These are phyloP conservation scores for Acanthopleura granulata DNA, from an alignment of 2,888 invertebrate species.

Conservation along the genomic window DNA sequence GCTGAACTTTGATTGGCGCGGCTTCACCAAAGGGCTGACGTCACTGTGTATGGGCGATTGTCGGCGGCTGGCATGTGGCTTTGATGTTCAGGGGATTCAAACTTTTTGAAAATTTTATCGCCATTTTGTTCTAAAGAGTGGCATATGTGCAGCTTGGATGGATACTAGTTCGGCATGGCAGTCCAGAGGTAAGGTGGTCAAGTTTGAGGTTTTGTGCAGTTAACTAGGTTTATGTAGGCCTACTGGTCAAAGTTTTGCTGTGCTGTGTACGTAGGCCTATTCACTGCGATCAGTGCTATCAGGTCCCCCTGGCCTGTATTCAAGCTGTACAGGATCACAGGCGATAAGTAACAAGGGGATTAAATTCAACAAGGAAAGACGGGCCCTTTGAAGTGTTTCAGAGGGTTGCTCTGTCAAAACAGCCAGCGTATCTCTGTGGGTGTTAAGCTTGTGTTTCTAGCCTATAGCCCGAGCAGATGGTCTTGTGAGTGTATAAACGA, in stretches of 20 bases:
- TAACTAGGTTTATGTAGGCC: too few relatives aligned
- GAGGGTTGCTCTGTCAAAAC: background rate
- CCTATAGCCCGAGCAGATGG: background rate
- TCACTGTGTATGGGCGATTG: conserved; percentile 57
- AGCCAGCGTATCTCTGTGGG: background rate
- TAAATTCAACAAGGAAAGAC: background rate
- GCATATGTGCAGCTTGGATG: conserved; percentile 16
- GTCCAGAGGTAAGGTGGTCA: too few relatives aligned
- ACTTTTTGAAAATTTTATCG: conserved; percentile 45
- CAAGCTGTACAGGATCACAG: background rate
- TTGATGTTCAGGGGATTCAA: conserved; percentile 60
- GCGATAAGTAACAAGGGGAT: conserved; percentile 10
- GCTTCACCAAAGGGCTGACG: conserved; percentile 62
- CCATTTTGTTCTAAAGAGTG: conserved; percentile 26
- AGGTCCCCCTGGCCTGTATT: too few relatives aligned
- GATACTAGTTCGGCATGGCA: too few relatives aligned
- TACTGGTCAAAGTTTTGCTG: too few relatives aligned
- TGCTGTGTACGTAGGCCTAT: too few relatives aligned
- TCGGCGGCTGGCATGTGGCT: conserved; percentile 64
- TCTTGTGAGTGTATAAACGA: background rate
- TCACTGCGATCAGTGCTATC: too few relatives aligned
- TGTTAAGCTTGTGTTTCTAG: background rate
- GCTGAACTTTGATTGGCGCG: conserved; percentile 62
- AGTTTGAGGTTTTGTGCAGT: too few relatives aligned
- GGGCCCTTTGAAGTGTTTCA: background rate